Evolutionary conservation across 1,140 invertebrate species (phyloP).

Genomic region (Lysiphlebus fabarum): DNA sequence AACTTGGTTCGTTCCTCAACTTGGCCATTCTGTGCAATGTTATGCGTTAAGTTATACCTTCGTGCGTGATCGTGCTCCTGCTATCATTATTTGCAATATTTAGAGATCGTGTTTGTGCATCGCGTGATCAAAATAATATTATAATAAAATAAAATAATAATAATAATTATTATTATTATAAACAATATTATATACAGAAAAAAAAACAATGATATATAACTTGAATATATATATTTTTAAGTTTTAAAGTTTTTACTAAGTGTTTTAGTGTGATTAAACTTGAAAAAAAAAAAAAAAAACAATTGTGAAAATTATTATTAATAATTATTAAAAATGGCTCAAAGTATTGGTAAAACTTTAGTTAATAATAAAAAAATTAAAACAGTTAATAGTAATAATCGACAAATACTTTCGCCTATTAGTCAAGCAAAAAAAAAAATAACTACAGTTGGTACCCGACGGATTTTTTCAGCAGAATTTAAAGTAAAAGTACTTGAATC

Average conservation of each 20-base stretch:
- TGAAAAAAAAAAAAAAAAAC: neutral
- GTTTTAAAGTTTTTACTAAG: too few species aligned
- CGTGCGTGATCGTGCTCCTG: constrained; percentile 31
- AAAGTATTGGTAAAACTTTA: constrained; percentile 57
- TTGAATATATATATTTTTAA: neutral
- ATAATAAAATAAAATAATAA: neutral
- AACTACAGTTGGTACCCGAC: constrained; percentile 67
- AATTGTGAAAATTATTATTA: too few species aligned
- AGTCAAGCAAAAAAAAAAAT: constrained; percentile 53
- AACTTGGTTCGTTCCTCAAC: constrained; percentile 43
- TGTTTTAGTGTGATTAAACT: neutral
- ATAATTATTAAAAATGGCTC: constrained; percentile 57
- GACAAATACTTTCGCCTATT: constrained; percentile 40
- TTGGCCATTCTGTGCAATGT: constrained; percentile 50
- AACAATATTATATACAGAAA: too few species aligned
- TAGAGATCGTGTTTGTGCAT: constrained; percentile 23
- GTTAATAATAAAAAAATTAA: constrained; percentile 42
- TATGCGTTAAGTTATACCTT: constrained; percentile 46
- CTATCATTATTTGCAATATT: constrained; percentile 17
- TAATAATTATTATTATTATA: too few species aligned
- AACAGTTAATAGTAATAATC: constrained; percentile 50
- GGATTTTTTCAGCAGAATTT: constrained; percentile 81
- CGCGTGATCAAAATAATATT: constrained; percentile 9
- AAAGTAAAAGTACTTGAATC: constrained; percentile 82
- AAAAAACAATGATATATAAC: too few species aligned